phyloP scores from a whole-genome alignment of 2,888 invertebrate species.

The Anoplius nigerrimus region DNA sequence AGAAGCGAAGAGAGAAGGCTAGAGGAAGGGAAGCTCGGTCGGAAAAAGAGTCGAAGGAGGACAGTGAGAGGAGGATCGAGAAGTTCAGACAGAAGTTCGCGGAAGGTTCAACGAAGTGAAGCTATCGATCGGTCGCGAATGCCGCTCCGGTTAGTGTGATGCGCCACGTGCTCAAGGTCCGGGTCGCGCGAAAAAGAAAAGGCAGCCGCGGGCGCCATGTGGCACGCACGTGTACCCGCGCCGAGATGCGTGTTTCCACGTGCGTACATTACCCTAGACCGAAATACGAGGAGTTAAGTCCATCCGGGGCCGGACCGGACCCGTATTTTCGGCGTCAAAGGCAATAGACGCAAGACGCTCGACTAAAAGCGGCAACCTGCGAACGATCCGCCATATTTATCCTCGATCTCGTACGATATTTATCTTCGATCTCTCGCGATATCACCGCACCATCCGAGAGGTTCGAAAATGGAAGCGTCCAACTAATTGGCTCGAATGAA shows the following conservation, averaged over 20 bases:
- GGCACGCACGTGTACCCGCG: slow-evolving; percentile 54
- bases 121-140: slow-evolving; percentile 2
- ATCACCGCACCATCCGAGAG: no score
- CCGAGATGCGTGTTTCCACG: slow-evolving; percentile 24
- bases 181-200: slow-evolving; percentile 39
- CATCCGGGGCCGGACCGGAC: slow-evolving; percentile 25
- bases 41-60: no score
- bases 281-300: slow-evolving; percentile 49
- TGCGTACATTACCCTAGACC: slow-evolving; percentile 52
- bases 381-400: slow-evolving; percentile 47
- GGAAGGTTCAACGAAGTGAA: neutral
- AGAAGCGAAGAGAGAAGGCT: no score
- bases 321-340: slow-evolving; percentile 45
- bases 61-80: no score
- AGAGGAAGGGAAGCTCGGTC: no score
- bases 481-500: no score
- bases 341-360: slow-evolving; percentile 16
- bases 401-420: slow-evolving; percentile 30
- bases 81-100: neutral
- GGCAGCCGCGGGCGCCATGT: slow-evolving; percentile 39
- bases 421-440: no score
- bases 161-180: slow-evolving; percentile 54
- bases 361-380: slow-evolving; percentile 14
- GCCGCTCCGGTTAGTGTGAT: neutral
- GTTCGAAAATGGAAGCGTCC: no score